Evolutionary conservation across 2,888 invertebrate species (phyloP).

Genomic region (Anagyrus pseudococci): DNA sequence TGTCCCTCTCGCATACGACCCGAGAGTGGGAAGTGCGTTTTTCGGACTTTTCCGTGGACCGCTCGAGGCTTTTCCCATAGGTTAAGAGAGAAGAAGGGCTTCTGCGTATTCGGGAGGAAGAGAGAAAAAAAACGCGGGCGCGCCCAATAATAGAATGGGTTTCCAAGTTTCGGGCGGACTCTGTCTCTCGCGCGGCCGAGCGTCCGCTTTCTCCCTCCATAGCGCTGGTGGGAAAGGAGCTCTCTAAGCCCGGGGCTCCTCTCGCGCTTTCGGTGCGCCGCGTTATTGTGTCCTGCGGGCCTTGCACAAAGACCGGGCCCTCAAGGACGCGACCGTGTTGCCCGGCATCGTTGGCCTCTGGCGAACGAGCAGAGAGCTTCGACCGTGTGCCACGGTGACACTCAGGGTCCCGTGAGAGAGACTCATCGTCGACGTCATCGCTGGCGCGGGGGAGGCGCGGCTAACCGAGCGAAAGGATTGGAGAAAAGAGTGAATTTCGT

Average conservation of each 20-base stretch:
- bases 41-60: conserved; percentile 24
- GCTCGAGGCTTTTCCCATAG: conserved; percentile 27
- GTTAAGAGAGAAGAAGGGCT: conserved; percentile 11
- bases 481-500: conserved; percentile 26
- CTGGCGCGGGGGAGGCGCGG: conserved; percentile 26
- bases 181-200: background rate
- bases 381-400: background rate
- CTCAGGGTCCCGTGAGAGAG: conserved; percentile 3
- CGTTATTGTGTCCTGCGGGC: too few species aligned
- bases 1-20: too few species aligned
- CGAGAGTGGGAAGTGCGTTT: conserved; percentile 21
- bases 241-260: conserved; percentile 37
- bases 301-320: conserved; percentile 15
- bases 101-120: conserved; percentile 30
- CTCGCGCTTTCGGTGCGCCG: conserved; percentile 18
- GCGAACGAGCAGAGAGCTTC: background rate
- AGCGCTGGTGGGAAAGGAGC: conserved; percentile 59
- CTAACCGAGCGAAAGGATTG: conserved; percentile 37
- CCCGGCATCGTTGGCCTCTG: conserved; percentile 7
- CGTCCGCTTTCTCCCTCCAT: conserved; percentile 41
- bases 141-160: conserved; percentile 51
- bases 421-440: conserved; percentile 12
- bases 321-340: conserved; percentile 41
- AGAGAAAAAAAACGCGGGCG: conserved; percentile 45
- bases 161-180: conserved; percentile 51